These are phyloP conservation scores for Sebastolobus altivelis DNA, from an alignment of 2,797 vertebrate species.

Conservation along the genomic window DNA sequence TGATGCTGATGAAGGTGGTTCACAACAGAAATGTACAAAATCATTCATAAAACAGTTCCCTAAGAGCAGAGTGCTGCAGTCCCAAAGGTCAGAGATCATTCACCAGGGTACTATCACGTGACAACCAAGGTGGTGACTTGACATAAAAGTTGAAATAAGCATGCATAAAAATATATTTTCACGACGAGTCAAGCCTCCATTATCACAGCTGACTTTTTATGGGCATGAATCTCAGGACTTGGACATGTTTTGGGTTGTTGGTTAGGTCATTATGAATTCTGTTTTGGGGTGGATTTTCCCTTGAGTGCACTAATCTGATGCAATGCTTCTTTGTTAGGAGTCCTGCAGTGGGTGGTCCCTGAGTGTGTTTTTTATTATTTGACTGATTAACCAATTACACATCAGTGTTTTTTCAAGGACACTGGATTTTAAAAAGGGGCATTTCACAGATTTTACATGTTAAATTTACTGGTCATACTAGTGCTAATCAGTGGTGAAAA, in stretches of 20 bases:
- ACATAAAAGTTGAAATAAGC: not conserved
- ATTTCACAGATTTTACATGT: not conserved
- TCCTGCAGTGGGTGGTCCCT: not conserved
- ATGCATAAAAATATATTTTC: not conserved
- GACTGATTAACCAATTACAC: not conserved
- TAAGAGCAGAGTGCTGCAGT: not conserved
- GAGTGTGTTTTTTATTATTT: not conserved
- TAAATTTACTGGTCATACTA: not conserved
- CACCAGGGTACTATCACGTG: not conserved
- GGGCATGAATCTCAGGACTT: not conserved
- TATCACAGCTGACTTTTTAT: not conserved
- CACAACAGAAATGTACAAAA: not conserved
- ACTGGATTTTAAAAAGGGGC: not conserved
- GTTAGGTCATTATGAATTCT: not conserved
- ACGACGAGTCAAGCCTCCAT: not conserved
- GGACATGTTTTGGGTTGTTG: not conserved
- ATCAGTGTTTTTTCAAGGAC: conserved; percentile 5
- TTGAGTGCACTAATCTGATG: not conserved
- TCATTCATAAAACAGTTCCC: not conserved
- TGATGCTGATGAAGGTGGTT: not conserved
- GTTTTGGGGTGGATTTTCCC: conserved; percentile 5
- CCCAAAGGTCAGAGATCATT: not conserved
- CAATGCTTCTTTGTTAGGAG: not conserved
- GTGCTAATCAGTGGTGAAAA: not conserved
- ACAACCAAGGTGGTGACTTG: not conserved